phyloP scores from a whole-genome alignment of 2,113 vertebrate species.

The Chaenocephalus aceratus region DNA sequence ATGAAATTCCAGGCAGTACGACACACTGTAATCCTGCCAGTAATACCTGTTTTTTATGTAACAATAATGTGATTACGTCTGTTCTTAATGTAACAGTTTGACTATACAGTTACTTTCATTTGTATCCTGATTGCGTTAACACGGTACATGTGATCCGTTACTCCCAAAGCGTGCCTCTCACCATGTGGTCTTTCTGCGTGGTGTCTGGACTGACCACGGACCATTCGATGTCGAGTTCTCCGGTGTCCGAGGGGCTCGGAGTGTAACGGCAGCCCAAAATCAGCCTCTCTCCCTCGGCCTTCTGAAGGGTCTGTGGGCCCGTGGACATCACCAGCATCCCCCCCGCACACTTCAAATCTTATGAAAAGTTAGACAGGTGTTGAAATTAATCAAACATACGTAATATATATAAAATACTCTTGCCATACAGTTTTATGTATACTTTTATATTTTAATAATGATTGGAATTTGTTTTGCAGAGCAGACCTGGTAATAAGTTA shows the following conservation, averaged over 20 bases:
- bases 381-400: slow-evolving; percentile 6
- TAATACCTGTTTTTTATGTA: too few relatives aligned
- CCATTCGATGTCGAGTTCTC: slow-evolving; percentile 91
- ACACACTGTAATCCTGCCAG: too few relatives aligned
- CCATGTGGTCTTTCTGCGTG: slow-evolving; percentile 81
- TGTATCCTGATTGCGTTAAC: too few relatives aligned
- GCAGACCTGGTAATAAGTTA: background rate
- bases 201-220: slow-evolving; percentile 87
- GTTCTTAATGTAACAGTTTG: too few relatives aligned
- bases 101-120: too few relatives aligned
- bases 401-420: too few relatives aligned
- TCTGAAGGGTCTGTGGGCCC: slow-evolving; percentile 80
- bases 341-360: slow-evolving; percentile 31
- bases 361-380: slow-evolving; percentile 17
- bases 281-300: slow-evolving; percentile 85
- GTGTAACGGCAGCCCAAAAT: slow-evolving; percentile 87
- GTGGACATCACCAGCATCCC: slow-evolving; percentile 75
- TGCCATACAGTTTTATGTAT: background rate
- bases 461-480: slow-evolving; percentile 17
- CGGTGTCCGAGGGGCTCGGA: slow-evolving; percentile 81
- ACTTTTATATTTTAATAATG: background rate
- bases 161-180: slow-evolving; percentile 43
- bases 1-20: too few relatives aligned
- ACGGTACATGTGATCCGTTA: too few relatives aligned
- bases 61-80: too few relatives aligned